phyloP scores from a whole-genome alignment of 1,140 invertebrate species.

The Acyrthosiphon pisum region DNA sequence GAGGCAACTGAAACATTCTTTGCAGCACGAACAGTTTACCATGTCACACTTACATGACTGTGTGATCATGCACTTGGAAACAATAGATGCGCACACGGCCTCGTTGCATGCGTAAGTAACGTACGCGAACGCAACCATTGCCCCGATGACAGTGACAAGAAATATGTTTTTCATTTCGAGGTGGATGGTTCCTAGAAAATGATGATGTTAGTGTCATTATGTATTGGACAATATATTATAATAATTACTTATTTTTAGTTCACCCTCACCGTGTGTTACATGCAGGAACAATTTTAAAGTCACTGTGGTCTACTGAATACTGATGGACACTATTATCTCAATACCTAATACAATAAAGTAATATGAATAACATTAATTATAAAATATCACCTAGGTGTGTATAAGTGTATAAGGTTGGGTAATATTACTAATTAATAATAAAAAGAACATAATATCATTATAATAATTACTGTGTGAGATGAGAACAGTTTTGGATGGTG shows the following conservation, averaged over 20 bases:
- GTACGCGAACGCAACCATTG: not conserved
- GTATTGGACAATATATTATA: not conserved
- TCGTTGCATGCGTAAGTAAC: conserved; percentile 74
- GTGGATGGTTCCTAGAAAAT: not conserved
- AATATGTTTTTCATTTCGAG: conserved; percentile 37
- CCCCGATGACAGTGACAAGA: conserved; percentile 35
- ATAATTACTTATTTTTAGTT: not conserved
- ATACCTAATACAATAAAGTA: too few species aligned
- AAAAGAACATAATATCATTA: too few species aligned
- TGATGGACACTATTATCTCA: not conserved
- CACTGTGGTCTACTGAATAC: not conserved
- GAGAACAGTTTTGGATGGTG: too few species aligned
- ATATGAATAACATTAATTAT: too few species aligned
- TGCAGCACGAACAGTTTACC: conserved; percentile 89
- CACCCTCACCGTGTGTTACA: not conserved
- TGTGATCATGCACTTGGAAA: conserved; percentile 94
- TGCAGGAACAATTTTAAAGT: not conserved
- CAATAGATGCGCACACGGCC: conserved; percentile 89
- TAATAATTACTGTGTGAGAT: too few species aligned
- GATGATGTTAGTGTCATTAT: not conserved
- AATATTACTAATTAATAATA: too few species aligned
- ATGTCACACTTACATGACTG: conserved; percentile 94
- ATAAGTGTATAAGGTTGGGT: too few species aligned
- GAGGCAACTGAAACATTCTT: conserved; percentile 89
- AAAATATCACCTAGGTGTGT: too few species aligned